phyloP scores from a whole-genome alignment of 2,113 vertebrate genomes.

The Lamprologus callipterus region DNA sequence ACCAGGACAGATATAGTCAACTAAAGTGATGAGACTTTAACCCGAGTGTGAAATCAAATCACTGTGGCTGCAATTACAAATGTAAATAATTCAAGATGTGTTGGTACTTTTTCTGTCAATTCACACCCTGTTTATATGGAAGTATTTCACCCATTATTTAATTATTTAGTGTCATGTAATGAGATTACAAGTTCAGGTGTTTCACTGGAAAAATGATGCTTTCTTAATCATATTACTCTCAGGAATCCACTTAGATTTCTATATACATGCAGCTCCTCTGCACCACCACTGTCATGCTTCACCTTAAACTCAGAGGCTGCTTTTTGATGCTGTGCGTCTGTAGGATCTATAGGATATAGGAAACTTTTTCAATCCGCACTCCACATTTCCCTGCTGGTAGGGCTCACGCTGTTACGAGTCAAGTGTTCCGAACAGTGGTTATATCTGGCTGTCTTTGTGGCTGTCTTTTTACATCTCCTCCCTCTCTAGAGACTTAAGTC shows the following conservation, averaged over 20 bases:
- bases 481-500: background rate
- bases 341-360: background rate
- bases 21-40: background rate
- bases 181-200: rapidly evolving
- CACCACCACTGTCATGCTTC: rapidly evolving
- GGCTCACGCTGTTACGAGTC: background rate
- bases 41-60: background rate
- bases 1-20: background rate
- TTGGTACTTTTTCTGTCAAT: background rate
- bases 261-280: background rate
- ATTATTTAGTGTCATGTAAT: background rate
- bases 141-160: background rate
- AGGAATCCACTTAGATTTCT: background rate
- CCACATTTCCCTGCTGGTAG: background rate
- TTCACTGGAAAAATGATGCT: rapidly evolving
- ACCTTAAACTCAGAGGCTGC: background rate
- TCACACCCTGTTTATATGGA: rapidly evolving
- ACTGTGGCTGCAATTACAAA: background rate
- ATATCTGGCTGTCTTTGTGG: conserved; percentile 2
- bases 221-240: background rate
- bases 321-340: background rate
- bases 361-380: background rate
- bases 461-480: background rate
- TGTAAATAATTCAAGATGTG: background rate
- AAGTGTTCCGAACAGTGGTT: background rate